These are phyloP conservation scores for Brachionichthys hirsutus DNA, from an alignment of 2,113 vertebrate species.

Conservation along the genomic window DNA sequence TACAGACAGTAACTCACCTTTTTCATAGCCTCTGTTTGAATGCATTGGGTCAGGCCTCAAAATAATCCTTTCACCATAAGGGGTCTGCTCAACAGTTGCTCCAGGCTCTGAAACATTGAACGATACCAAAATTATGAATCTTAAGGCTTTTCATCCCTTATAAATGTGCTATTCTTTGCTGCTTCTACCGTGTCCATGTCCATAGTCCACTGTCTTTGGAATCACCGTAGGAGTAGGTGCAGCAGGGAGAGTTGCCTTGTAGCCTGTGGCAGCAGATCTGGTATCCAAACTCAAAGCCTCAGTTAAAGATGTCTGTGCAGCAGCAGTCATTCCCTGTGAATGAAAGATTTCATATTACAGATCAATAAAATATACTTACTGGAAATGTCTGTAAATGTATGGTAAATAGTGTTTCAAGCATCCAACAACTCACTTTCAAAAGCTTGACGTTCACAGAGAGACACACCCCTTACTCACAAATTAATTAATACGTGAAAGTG, in stretches of 20 bases:
- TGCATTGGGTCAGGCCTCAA: slow-evolving; percentile 87
- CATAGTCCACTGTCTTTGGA: slow-evolving; percentile 94
- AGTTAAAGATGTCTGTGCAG: slow-evolving; percentile 37
- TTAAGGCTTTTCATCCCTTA: neutral
- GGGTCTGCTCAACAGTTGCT: slow-evolving; percentile 89
- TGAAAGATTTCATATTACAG: no score
- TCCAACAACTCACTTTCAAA: neutral
- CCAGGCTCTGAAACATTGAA: slow-evolving; percentile 70
- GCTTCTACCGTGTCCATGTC: slow-evolving; percentile 84
- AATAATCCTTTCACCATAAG: slow-evolving; percentile 95
- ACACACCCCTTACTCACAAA: no score
- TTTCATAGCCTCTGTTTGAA: slow-evolving; percentile 87
- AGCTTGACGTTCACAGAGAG: no score
- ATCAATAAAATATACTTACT: neutral
- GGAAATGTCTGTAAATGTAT: neutral
- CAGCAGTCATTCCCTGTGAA: slow-evolving; percentile 63
- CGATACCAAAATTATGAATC: neutral
- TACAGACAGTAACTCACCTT: slow-evolving; percentile 88
- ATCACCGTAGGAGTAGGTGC: slow-evolving; percentile 80
- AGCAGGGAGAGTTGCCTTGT: slow-evolving; percentile 48
- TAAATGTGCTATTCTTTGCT: slow-evolving; percentile 14
- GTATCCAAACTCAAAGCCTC: slow-evolving; percentile 77
- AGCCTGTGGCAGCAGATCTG: slow-evolving; percentile 44
- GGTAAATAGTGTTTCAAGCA: neutral
- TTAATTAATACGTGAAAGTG: neutral